These are phyloP conservation scores for Nomada lathburiana DNA, from an alignment of 2,888 invertebrate species.

Conservation along the genomic window DNA sequence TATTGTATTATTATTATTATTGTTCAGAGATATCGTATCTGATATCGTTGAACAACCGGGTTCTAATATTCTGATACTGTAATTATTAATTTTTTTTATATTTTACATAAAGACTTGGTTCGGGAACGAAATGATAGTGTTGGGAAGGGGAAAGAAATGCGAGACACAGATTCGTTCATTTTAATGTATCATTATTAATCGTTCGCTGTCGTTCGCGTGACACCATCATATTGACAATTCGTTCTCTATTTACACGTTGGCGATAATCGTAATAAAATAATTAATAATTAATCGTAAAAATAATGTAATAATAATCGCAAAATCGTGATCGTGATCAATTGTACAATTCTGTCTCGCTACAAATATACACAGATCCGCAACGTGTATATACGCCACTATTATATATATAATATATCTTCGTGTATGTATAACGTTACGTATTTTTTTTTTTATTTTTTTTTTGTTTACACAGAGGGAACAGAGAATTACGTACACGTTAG, in stretches of 20 bases:
- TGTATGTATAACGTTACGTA: constrained; percentile 52
- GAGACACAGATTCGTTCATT: constrained; percentile 44
- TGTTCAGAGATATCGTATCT: neutral
- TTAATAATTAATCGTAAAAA: constrained; percentile 73
- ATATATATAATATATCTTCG: constrained; percentile 43
- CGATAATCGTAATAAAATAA: constrained; percentile 71
- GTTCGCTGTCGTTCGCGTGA: constrained; percentile 80
- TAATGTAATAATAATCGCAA: constrained; percentile 74
- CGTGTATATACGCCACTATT: constrained; percentile 36
- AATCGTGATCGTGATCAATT: constrained; percentile 72
- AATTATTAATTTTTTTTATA: too few relatives aligned
- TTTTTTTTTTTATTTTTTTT: constrained; percentile 56
- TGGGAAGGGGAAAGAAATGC: neutral
- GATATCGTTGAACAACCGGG: too few relatives aligned
- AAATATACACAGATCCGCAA: constrained; percentile 83
- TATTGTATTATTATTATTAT: neutral
- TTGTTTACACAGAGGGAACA: constrained; percentile 38
- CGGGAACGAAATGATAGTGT: too few relatives aligned
- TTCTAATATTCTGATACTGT: too few relatives aligned
- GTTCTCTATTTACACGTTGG: constrained; percentile 78
- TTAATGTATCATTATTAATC: constrained; percentile 83
- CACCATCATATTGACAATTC: constrained; percentile 82
- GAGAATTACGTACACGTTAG: constrained; percentile 65
- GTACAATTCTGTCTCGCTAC: constrained; percentile 77
- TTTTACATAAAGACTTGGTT: too few relatives aligned